Evolutionary conservation across 1,140 invertebrate species (phyloP).

Genomic region (Prorops nasuta): DNA sequence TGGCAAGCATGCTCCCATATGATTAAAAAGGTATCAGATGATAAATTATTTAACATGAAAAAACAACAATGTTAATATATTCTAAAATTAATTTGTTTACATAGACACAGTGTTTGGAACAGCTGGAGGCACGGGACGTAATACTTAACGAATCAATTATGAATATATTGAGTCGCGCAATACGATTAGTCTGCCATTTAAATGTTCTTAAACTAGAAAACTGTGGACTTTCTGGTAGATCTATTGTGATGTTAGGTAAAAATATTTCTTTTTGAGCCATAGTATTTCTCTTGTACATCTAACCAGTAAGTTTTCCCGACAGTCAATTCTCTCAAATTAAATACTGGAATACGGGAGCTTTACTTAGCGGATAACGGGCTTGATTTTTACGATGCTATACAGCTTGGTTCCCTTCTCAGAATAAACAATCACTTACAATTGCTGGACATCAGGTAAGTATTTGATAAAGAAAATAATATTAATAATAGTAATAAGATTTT

Average conservation of each 20-base stretch:
- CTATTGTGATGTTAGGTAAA: slow-evolving; percentile 68
- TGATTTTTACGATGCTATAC: slow-evolving; percentile 71
- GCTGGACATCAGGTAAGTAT: slow-evolving; percentile 67
- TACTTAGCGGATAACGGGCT: slow-evolving; percentile 82
- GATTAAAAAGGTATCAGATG: slow-evolving; percentile 68
- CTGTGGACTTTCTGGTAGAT: slow-evolving; percentile 66
- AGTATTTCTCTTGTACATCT: too few species aligned
- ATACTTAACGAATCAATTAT: slow-evolving; percentile 69
- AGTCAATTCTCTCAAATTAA: slow-evolving; percentile 79
- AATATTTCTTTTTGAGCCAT: slow-evolving; percentile 24
- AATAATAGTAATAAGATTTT: slow-evolving; percentile 1
- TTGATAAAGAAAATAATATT: slow-evolving; percentile 6
- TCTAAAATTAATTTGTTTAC: slow-evolving; percentile 25
- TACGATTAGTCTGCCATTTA: slow-evolving; percentile 67
- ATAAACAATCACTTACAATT: slow-evolving; percentile 72
- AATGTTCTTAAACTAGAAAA: slow-evolving; percentile 74
- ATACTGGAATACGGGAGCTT: slow-evolving; percentile 76
- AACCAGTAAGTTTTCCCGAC: too few species aligned
- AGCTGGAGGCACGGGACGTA: slow-evolving; percentile 68
- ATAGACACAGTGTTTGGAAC: slow-evolving; percentile 70
- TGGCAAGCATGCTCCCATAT: slow-evolving; percentile 80
- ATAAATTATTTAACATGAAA: neutral
- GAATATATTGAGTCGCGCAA: slow-evolving; percentile 67
- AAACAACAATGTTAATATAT: slow-evolving; percentile 6
- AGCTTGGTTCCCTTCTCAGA: slow-evolving; percentile 70